Conservation (phyloP, 2,888 invertebrate species). For the Leuctra nigra region DNA sequence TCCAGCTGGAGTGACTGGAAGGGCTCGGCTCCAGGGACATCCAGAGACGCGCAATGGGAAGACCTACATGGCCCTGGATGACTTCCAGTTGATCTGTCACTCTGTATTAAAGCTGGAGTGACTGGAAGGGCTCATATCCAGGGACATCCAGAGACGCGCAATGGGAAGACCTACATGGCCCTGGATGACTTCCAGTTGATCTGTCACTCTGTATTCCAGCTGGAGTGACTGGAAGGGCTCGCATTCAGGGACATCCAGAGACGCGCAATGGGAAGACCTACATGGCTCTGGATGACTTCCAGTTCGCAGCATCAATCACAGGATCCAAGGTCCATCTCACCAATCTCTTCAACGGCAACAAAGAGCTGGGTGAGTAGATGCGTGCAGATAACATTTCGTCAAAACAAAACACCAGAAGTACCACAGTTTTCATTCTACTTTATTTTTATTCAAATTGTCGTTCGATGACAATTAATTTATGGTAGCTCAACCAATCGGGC, state of each 20-base stretch:
- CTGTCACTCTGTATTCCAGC: no score
- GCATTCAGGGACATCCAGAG: conserved; percentile 27
- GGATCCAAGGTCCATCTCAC: conserved; percentile 31
- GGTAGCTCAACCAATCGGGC: no score
- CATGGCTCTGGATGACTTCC: conserved; percentile 28
- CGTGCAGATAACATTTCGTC: no score
- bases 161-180: no score
- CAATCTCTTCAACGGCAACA: conserved; percentile 34
- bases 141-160: no score
- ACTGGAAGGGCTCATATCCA: no score
- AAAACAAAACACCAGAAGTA: no score
- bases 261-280: conserved; percentile 29
- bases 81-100: conserved; percentile 29
- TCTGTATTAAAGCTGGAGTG: no score
- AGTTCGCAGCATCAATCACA: conserved; percentile 29
- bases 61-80: conserved; percentile 29
- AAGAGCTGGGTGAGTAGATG: conserved; percentile 30
- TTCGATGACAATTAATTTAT: no score
- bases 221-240: conserved; percentile 22
- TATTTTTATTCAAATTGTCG: no score
- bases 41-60: conserved; percentile 27
- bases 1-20: conserved; percentile 26
- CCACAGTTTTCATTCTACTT: no score
- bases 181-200: no score
- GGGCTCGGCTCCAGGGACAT: conserved; percentile 26